Percentiles rank a stretch among this genome's conserved stretches.
phyloP scores from a whole-genome alignment of 1,140 invertebrate species.

The Drosophila bocqueti region DNA sequence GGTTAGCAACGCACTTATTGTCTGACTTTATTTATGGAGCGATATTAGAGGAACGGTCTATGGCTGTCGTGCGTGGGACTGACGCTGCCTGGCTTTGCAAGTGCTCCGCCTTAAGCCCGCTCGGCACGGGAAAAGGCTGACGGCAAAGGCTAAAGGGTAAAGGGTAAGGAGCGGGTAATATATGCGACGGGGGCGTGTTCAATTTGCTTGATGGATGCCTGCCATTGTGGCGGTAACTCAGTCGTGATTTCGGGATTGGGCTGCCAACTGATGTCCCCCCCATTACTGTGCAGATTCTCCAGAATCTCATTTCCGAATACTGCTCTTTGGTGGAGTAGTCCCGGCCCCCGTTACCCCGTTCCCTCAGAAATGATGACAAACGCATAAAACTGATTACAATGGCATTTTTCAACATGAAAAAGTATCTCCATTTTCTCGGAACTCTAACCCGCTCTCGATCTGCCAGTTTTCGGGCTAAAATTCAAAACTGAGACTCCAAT shows the following conservation, averaged over 20 bases:
- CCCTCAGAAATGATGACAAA: slow-evolving; percentile 34
- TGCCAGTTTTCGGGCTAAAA: slow-evolving; percentile 2
- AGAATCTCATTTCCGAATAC: slow-evolving; percentile 44
- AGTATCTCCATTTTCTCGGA: slow-evolving; percentile 13
- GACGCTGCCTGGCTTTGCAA: slow-evolving; percentile 37
- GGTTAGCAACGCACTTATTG: slow-evolving; percentile 66
- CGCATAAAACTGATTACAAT: slow-evolving; percentile 35
- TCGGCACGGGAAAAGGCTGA: not conserved
- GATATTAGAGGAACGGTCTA: slow-evolving; percentile 53
- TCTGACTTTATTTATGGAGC: slow-evolving; percentile 68
- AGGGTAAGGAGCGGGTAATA: slow-evolving; percentile 52
- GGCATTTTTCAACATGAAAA: slow-evolving; percentile 25
- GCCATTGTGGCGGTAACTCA: slow-evolving; percentile 50
- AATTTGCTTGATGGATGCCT: slow-evolving; percentile 73
- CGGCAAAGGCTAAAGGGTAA: slow-evolving; percentile 31
- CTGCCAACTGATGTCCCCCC: slow-evolving; percentile 56
- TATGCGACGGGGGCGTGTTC: slow-evolving; percentile 56
- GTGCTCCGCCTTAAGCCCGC: slow-evolving; percentile 25
- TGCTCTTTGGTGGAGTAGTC: slow-evolving; percentile 7
- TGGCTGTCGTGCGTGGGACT: slow-evolving; percentile 37
- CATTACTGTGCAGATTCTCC: slow-evolving; percentile 29
- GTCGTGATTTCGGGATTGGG: slow-evolving; percentile 41
- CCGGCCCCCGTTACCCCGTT: not conserved
- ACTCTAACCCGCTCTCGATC: slow-evolving; percentile 10
- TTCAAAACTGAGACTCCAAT: slow-evolving; percentile 22